phyloP scores from a whole-genome alignment of 2,113 vertebrate species.

The Tachycineta bicolor region DNA sequence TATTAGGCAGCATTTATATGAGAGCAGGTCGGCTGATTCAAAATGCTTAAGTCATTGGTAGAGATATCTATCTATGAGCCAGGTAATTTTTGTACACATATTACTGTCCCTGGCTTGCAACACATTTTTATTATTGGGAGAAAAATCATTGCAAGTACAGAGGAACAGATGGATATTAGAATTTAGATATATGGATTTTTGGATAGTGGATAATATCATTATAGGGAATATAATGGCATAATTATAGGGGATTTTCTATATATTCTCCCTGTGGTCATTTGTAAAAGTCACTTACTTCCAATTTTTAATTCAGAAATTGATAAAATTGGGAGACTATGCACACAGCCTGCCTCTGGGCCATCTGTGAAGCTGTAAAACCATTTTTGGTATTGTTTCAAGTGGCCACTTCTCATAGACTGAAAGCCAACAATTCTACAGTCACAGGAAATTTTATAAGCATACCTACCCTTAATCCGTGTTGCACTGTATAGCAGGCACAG shows the following conservation, averaged over 20 bases:
- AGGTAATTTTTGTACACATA: neutral
- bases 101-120: neutral
- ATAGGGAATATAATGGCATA: neutral
- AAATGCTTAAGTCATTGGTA: neutral
- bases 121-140: neutral
- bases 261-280: neutral
- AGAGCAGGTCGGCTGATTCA: neutral
- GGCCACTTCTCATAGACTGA: neutral
- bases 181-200: neutral
- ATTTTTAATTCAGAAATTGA: neutral
- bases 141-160: neutral
- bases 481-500: neutral
- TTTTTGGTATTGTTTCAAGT: neutral
- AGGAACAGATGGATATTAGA: neutral
- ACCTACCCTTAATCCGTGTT: neutral
- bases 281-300: neutral
- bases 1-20: neutral
- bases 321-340: neutral
- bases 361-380: neutral
- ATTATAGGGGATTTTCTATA: neutral
- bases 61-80: neutral
- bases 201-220: neutral
- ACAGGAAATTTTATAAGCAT: neutral
- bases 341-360: neutral
- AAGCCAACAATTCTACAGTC: neutral